These are phyloP conservation scores for Torymus tubicola DNA, from an alignment of 2,888 invertebrate species.

Conservation along the genomic window DNA sequence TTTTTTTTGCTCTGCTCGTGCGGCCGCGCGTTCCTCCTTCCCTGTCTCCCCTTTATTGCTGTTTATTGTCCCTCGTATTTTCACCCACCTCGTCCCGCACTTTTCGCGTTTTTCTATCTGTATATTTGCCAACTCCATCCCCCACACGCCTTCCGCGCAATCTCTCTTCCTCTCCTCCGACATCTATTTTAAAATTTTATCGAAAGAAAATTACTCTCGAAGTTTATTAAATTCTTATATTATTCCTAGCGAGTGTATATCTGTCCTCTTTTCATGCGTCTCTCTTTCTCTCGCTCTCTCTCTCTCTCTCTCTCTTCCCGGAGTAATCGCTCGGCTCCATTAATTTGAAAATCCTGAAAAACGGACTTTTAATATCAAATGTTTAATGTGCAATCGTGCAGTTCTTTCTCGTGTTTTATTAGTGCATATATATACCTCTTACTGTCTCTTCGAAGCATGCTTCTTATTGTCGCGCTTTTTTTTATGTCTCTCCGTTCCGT, in stretches of 20 bases:
- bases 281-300: no score
- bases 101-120: conserved; percentile 33
- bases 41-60: conserved; percentile 53
- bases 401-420: conserved; percentile 14
- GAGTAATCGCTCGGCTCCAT: no score
- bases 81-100: conserved; percentile 21
- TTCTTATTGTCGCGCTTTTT: conserved; percentile 20
- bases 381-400: neutral
- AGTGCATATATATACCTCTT: neutral
- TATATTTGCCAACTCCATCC: neutral
- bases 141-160: neutral
- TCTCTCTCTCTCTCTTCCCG: no score
- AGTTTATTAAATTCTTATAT: neutral
- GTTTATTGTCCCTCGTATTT: conserved; percentile 57
- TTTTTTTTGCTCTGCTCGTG: conserved; percentile 50
- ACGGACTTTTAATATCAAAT: neutral
- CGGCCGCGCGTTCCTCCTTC: conserved; percentile 1
- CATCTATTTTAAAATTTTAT: no score
- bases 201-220: neutral
- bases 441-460: neutral
- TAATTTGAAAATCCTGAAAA: no score
- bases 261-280: no score
- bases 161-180: neutral
- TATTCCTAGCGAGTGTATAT: no score
- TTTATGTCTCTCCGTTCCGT: neutral